Evolutionary conservation across 2,888 invertebrate genomes (phyloP).

Genomic region (Siphonodentalium dalli): DNA sequence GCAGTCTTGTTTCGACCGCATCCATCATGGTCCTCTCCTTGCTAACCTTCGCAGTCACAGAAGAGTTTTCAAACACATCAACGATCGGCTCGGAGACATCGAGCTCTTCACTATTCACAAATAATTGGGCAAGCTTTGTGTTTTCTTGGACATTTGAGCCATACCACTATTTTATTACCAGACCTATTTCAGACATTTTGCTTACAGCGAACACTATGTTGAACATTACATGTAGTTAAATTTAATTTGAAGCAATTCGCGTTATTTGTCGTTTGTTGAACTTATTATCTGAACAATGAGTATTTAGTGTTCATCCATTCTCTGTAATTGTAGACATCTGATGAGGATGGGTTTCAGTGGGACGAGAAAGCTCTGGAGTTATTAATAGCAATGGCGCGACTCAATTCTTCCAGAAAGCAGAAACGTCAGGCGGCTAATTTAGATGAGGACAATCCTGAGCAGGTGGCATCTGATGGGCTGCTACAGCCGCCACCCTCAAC

Average conservation of each 20-base stretch:
- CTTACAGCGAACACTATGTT: no score
- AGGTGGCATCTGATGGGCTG: slow-evolving; percentile 6
- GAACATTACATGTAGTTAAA: neutral
- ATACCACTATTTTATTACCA: no score
- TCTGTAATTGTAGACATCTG: slow-evolving; percentile 31
- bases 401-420: slow-evolving; percentile 37
- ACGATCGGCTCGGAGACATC: no score
- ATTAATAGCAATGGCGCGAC: slow-evolving; percentile 51
- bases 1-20: no score
- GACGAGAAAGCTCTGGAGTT: slow-evolving; percentile 58
- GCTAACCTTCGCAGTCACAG: no score
- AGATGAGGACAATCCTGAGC: slow-evolving; percentile 38
- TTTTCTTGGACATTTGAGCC: no score
- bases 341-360: slow-evolving; percentile 38
- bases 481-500: slow-evolving; percentile 28
- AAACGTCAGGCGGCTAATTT: slow-evolving; percentile 32
- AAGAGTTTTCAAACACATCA: no score
- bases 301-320: neutral
- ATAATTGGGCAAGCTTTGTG: no score
- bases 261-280: neutral
- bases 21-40: no score
- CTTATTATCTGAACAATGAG: no score
- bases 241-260: neutral
- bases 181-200: no score
- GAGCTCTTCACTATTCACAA: no score